Percentiles rank a stretch among this genome's conserved stretches.
Conservation (phyloP, 2,113 vertebrate genomes). For the Calonectris borealis region DNA sequence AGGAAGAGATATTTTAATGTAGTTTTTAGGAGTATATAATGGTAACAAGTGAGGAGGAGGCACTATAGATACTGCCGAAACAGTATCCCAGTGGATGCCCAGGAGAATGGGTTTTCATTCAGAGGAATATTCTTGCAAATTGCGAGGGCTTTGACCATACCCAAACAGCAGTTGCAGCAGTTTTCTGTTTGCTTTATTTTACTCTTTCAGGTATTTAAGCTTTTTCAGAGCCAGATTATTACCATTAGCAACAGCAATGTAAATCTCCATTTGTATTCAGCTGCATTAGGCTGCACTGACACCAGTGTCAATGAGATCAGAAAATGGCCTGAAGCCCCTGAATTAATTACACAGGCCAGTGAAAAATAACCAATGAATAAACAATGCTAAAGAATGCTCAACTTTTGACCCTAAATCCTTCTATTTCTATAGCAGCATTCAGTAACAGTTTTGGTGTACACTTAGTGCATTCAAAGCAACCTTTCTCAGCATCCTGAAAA, state of each 20-base stretch:
- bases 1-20: not conserved
- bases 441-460: conserved; percentile 33
- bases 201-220: conserved; percentile 17
- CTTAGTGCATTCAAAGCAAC: conserved; percentile 33
- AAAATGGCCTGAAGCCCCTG: conserved; percentile 54
- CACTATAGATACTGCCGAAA: not conserved
- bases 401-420: conserved; percentile 52
- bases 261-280: conserved; percentile 45
- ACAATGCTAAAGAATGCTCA: conserved; percentile 47
- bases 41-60: not conserved
- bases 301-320: conserved; percentile 60
- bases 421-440: conserved; percentile 12
- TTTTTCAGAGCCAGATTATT: conserved; percentile 30
- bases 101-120: not conserved
- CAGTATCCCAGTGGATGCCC: not conserved
- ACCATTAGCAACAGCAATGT: conserved; percentile 8
- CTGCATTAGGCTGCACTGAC: not conserved
- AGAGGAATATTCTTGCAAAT: not conserved
- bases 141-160: not conserved
- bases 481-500: conserved; percentile 50
- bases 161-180: not conserved
- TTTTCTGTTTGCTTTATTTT: conserved; percentile 26
- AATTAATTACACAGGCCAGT: conserved; percentile 52
- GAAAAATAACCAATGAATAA: conserved; percentile 21
- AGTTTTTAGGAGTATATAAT: not conserved